These are phyloP conservation scores for Eulemur coronatus DNA, from an alignment of 2,797 vertebrate genomes.

Conservation along the genomic window DNA sequence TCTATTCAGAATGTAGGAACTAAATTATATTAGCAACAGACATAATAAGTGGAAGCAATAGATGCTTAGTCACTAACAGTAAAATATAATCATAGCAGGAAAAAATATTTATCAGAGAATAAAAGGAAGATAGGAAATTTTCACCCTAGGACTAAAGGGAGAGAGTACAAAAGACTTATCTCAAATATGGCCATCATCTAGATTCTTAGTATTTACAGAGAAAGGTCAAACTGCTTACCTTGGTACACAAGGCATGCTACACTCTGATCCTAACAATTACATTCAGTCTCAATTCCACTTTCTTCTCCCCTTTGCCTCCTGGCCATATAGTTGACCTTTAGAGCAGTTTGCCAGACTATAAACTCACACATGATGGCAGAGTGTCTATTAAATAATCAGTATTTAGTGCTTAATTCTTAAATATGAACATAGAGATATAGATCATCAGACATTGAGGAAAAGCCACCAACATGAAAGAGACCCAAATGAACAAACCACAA, in stretches of 20 bases:
- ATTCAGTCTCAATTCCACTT: background rate
- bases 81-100: background rate
- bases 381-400: background rate
- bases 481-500: background rate
- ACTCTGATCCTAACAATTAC: background rate
- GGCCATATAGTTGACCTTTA: background rate
- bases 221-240: background rate
- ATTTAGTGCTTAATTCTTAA: slow-evolving; percentile 10
- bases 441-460: background rate
- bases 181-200: background rate
- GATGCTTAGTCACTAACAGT: background rate
- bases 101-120: background rate
- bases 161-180: background rate
- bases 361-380: background rate
- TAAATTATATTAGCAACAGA: background rate
- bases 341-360: background rate
- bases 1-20: slow-evolving; percentile 31
- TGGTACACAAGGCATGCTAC: background rate
- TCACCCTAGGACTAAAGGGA: background rate
- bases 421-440: background rate
- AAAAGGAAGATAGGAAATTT: background rate
- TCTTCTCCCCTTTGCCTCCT: background rate
- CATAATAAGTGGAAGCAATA: background rate
- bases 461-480: background rate
- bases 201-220: background rate